phyloP scores from a whole-genome alignment of 2,797 vertebrate genomes.

The Acanthornis magna region DNA sequence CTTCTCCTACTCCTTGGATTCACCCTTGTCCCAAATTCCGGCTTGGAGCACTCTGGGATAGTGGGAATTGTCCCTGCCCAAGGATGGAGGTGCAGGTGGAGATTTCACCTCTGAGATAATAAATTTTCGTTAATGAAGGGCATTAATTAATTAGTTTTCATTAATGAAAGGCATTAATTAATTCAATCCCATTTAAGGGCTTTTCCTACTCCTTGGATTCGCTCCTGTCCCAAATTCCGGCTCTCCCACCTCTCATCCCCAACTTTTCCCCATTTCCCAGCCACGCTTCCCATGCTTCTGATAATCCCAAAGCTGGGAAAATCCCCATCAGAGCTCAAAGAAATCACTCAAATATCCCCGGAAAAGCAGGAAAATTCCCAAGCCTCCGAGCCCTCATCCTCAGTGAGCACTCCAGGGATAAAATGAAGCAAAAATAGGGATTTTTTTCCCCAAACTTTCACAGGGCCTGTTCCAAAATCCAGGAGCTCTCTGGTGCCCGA shows the following conservation, averaged over 20 bases:
- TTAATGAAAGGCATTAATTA: neutral
- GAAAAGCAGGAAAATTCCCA: neutral
- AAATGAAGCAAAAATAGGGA: fast-evolving
- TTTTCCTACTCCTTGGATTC: neutral
- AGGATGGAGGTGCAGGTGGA: neutral
- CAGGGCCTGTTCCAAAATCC: neutral
- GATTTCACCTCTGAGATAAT: neutral
- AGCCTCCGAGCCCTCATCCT: neutral
- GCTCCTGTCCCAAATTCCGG: neutral
- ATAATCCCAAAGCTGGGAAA: neutral
- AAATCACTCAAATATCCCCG: neutral
- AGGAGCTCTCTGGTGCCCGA: fast-evolving
- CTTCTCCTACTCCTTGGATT: no score
- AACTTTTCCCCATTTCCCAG: neutral
- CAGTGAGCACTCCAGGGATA: neutral
- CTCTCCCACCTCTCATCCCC: neutral
- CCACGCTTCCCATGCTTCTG: neutral
- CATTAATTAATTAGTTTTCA: neutral
- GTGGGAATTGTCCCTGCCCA: no score
- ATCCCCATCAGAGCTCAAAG: neutral
- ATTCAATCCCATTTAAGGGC: neutral
- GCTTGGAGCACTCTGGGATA: no score
- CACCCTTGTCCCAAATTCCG: no score
- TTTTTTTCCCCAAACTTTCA: fast-evolving
- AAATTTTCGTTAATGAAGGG: neutral